These are phyloP conservation scores for Sphyrna mokarran DNA, from an alignment of 2,113 vertebrate species.

Conservation along the genomic window DNA sequence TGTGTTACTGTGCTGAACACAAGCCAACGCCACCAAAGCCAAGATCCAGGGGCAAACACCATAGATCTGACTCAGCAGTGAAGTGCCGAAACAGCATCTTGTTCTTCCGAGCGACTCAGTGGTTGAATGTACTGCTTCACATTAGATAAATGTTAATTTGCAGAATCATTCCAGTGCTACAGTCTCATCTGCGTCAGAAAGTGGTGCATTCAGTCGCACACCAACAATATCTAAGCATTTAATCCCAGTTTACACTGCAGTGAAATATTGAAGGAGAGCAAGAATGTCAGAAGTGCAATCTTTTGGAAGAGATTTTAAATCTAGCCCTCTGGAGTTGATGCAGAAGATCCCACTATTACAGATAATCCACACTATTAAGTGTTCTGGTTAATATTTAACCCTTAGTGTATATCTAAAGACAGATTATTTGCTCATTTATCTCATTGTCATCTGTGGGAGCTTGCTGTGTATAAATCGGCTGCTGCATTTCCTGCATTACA, in stretches of 20 bases:
- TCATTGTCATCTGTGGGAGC: neutral
- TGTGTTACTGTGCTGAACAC: neutral
- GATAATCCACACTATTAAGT: neutral
- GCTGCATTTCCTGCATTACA: neutral
- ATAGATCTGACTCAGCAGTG: neutral
- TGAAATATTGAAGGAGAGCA: neutral
- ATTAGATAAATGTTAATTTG: neutral
- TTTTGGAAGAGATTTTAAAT: neutral
- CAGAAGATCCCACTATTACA: neutral
- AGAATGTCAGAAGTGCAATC: too few relatives aligned
- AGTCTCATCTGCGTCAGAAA: neutral
- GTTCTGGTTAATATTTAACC: neutral
- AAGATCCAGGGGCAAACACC: neutral
- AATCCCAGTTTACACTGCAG: neutral
- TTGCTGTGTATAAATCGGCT: neutral
- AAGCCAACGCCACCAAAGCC: neutral
- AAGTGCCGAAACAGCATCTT: neutral
- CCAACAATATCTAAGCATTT: neutral
- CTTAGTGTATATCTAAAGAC: neutral
- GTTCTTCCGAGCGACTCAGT: neutral
- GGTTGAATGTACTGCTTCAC: neutral
- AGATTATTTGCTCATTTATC: neutral
- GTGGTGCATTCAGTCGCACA: neutral
- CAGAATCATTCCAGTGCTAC: neutral
- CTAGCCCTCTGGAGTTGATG: too few relatives aligned